Percentiles rank a stretch among this genome's conserved stretches.
Evolutionary conservation across 2,797 vertebrate species (phyloP).

Genomic region (Aotus griseimembra): DNA sequence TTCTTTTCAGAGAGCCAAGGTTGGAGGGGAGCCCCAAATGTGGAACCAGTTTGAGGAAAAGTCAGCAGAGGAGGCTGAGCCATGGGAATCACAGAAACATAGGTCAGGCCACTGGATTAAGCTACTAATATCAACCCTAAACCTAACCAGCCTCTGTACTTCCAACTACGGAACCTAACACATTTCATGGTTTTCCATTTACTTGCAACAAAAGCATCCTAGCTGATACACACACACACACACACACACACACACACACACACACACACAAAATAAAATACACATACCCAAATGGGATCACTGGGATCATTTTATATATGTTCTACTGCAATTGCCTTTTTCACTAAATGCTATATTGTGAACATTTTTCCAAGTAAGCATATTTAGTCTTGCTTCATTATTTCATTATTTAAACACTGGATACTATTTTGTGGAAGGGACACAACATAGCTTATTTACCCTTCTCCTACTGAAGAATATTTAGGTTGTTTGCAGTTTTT

Average conservation of each 20-base stretch:
- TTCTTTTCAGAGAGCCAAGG: not conserved
- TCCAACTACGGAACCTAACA: not conserved
- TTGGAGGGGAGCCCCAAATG: not conserved
- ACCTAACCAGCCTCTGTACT: not conserved
- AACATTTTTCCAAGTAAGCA: conserved; percentile 14
- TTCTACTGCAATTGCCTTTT: not conserved
- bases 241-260: not conserved
- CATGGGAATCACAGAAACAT: not conserved
- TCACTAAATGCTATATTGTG: not conserved
- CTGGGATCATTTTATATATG: not conserved
- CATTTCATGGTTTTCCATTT: not conserved
- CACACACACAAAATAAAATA: not conserved
- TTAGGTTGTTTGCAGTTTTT: not conserved
- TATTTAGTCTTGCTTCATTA: not conserved
- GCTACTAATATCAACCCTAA: not conserved
- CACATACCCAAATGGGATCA: not conserved
- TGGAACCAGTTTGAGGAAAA: not conserved
- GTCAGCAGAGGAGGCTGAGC: not conserved
- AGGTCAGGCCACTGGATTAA: not conserved
- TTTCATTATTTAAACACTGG: conserved; percentile 21
- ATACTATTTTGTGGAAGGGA: not conserved
- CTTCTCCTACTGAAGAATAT: not conserved
- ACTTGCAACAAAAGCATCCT: conserved; percentile 10
- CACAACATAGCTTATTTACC: conserved; percentile 10
- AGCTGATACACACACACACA: not conserved